Conservation (phyloP, 2,113 vertebrate genomes). For the Burhinus oedicnemus region DNA sequence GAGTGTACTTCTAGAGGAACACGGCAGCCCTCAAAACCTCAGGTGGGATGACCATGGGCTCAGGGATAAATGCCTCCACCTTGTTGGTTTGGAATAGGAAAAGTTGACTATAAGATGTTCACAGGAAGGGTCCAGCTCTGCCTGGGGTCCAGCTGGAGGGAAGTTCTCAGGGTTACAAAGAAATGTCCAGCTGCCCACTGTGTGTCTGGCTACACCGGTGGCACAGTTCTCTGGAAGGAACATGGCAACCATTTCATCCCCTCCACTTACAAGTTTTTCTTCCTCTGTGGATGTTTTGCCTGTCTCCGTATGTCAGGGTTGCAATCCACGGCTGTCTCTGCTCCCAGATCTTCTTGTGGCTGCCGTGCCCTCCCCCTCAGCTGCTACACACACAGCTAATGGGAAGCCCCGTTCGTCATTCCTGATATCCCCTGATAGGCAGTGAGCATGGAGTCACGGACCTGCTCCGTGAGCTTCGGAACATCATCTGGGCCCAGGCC, state of each 20-base stretch:
- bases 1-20: neutral
- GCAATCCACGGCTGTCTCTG: neutral
- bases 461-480: neutral
- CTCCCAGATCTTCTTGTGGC: neutral
- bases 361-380: neutral
- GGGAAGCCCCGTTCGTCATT: neutral
- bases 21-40: neutral
- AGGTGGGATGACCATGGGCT: neutral
- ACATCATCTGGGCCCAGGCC: neutral
- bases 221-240: neutral
- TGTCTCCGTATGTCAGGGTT: neutral
- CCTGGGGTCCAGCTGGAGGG: neutral
- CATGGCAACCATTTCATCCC: neutral
- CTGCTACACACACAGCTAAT: neutral
- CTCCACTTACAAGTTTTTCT: neutral
- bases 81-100: neutral
- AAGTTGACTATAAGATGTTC: neutral
- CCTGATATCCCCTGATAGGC: neutral
- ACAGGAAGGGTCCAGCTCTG: neutral
- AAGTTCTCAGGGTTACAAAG: neutral
- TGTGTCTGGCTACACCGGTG: neutral
- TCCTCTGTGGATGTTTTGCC: neutral
- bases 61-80: neutral
- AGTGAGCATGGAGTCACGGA: slow-evolving; percentile 25
- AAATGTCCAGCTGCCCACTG: neutral